A percentile compares a stretch with the other conserved stretches of the same genome.
These are phyloP conservation scores for Grantiella picta DNA, from an alignment of 2,113 vertebrate genomes.

Conservation along the genomic window DNA sequence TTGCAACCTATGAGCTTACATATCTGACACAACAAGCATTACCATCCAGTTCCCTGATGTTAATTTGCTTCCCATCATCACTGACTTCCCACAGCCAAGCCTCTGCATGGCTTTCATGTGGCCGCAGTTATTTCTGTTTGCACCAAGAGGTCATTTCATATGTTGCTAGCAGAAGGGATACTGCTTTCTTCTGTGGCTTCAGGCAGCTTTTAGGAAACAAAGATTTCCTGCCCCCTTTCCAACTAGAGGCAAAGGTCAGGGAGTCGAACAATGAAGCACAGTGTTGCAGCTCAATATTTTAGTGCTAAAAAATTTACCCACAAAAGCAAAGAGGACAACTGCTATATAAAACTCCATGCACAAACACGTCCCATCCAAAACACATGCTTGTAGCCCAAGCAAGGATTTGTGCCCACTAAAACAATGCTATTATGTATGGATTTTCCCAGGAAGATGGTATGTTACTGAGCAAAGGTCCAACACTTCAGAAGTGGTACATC, in stretches of 20 bases:
- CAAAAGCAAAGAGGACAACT: neutral
- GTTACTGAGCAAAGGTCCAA: neutral
- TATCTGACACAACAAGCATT: neutral
- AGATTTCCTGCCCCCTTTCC: conserved; percentile 54
- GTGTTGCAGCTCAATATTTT: neutral
- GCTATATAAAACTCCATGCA: neutral
- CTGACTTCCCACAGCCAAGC: neutral
- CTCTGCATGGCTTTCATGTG: neutral
- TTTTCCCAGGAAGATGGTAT: neutral
- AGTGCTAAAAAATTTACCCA: neutral
- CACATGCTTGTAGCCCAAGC: neutral
- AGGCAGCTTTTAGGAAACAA: conserved; percentile 51
- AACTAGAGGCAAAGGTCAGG: conserved; percentile 39
- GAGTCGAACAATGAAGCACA: conserved; percentile 33
- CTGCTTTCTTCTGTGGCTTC: conserved; percentile 38
- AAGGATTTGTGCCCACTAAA: neutral
- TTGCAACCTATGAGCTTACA: neutral
- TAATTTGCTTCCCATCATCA: neutral
- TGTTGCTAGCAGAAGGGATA: neutral
- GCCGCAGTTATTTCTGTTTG: conserved; percentile 6
- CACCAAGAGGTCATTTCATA: neutral
- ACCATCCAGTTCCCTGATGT: neutral
- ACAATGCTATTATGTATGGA: neutral
- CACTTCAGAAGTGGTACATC: neutral
- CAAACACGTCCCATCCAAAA: neutral